phyloP scores from a whole-genome alignment of 2,888 invertebrate genomes.

The Athrips mouffetella region DNA sequence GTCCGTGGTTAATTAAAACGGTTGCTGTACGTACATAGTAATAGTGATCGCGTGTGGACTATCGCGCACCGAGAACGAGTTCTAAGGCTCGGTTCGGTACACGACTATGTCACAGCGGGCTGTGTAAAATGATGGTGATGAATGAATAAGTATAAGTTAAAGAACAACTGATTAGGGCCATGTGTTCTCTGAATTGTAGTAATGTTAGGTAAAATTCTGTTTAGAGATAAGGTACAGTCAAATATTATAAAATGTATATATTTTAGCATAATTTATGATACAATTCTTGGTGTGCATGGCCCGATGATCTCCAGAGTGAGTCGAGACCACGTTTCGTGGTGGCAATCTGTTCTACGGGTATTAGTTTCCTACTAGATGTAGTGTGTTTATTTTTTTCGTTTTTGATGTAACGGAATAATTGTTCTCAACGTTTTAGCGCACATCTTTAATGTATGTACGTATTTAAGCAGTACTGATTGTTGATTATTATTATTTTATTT shows the following conservation, averaged over 20 bases:
- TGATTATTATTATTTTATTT: conserved; percentile 77
- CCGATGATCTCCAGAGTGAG: conserved; percentile 26
- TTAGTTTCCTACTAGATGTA: conserved; percentile 78
- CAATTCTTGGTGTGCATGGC: conserved; percentile 53
- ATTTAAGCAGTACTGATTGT: conserved; percentile 63
- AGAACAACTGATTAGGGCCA: conserved; percentile 36
- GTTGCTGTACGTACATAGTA: conserved; percentile 40
- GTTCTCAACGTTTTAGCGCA: conserved; percentile 62
- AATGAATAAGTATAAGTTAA: conserved; percentile 37
- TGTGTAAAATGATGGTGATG: conserved; percentile 19
- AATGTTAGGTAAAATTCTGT: conserved; percentile 34
- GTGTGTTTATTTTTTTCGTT: conserved; percentile 66
- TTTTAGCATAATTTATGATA: conserved; percentile 61
- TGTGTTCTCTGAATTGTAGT: conserved; percentile 37
- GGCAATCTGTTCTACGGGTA: conserved; percentile 78
- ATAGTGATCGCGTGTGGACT: conserved; percentile 25
- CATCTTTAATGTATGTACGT: conserved; percentile 51
- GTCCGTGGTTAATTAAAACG: conserved; percentile 38
- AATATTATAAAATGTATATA: conserved; percentile 44
- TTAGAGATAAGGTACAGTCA: conserved; percentile 46
- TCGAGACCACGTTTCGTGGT: conserved; percentile 26
- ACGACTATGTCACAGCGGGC: conserved; percentile 26
- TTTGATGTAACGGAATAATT: conserved; percentile 45
- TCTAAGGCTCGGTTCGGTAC: no score
- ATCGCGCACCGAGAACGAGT: conserved; percentile 20